Percentiles rank a stretch among this genome's conserved stretches.
Evolutionary conservation across 2,113 vertebrate genomes (phyloP).

Genomic region (Lonchura striata): DNA sequence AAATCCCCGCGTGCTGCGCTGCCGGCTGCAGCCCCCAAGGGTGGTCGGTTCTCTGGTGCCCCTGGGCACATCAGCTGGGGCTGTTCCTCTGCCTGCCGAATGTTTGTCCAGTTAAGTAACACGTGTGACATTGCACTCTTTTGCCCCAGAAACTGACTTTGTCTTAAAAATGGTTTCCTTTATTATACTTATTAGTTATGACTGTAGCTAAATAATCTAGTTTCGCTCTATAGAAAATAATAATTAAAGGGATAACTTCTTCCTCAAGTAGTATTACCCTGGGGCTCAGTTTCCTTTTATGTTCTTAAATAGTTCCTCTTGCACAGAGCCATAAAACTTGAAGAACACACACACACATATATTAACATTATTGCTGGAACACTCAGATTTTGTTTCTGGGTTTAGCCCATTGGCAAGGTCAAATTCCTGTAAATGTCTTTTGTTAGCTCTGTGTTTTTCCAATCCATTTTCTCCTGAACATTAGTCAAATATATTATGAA

Average conservation of each 20-base stretch:
- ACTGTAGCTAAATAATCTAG: background rate
- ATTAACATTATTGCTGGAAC: background rate
- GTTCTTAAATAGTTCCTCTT: background rate
- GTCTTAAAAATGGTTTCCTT: background rate
- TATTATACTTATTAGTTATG: background rate
- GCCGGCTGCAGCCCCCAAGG: accelerated
- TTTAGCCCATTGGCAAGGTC: background rate
- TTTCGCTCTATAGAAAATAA: background rate
- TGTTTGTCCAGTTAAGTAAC: background rate
- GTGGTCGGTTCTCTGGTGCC: background rate
- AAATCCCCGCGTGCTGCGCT: background rate
- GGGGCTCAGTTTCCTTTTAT: background rate
- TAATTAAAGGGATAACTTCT: background rate
- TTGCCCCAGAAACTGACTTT: background rate
- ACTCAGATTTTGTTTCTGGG: background rate
- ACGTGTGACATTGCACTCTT: background rate
- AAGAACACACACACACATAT: background rate
- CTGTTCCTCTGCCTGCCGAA: background rate
- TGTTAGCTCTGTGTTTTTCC: background rate
- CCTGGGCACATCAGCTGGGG: background rate
- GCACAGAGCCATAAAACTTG: background rate
- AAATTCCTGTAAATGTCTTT: background rate
- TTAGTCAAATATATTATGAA: background rate
- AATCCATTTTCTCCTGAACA: background rate
- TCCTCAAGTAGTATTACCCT: background rate